Percentiles rank a stretch among this genome's conserved stretches.
phyloP scores from a whole-genome alignment of 2,113 vertebrate species.

The human region GRCh38 chr5:143693501-143694000 shows the following conservation, averaged over 20 bases:
- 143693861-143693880: background rate
- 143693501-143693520: background rate
- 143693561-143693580: constrained; percentile 5
- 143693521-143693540: background rate
- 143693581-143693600: constrained; percentile 45
- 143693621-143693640: constrained; percentile 24
- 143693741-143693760: constrained; percentile 4
- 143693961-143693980: background rate
- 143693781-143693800: background rate
- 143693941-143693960: background rate
- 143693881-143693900: background rate
- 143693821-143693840: background rate
- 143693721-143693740: background rate
- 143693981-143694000: background rate
- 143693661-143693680: background rate
- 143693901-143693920: background rate
- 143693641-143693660: constrained; percentile 26
- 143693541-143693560: constrained; percentile 18
- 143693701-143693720: constrained; percentile 53
- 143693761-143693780: background rate
- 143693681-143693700: constrained; percentile 49
- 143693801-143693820: background rate
- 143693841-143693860: constrained; percentile 21
- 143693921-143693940: background rate
- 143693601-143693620: constrained; percentile 33